A percentile compares a stretch with the other conserved stretches of the same genome.
phyloP scores from a whole-genome alignment of 2,113 vertebrate genomes.

The Myotis brandtii region DNA sequence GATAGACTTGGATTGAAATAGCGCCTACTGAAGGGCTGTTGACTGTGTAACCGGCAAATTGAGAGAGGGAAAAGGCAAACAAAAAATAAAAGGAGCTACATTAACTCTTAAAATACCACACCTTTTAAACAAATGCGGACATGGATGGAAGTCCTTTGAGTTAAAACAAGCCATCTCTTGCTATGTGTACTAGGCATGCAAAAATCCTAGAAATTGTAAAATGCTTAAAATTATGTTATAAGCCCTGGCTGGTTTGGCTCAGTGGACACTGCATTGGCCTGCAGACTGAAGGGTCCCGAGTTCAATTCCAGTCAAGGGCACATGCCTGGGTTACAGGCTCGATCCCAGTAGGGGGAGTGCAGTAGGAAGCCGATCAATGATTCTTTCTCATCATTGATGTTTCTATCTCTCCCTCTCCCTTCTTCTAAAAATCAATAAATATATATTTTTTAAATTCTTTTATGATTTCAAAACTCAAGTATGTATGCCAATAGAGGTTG shows the following conservation, averaged over 20 bases:
- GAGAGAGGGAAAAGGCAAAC: background rate
- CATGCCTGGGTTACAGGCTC: no score
- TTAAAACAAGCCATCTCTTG: background rate
- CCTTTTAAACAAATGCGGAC: background rate
- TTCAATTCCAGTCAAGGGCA: no score
- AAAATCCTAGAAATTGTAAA: background rate
- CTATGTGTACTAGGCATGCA: background rate
- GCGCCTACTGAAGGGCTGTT: background rate
- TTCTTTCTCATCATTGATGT: no score
- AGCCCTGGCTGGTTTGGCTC: no score
- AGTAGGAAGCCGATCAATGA: no score
- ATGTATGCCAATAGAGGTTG: background rate
- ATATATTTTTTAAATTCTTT: no score
- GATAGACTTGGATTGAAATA: conserved; percentile 58
- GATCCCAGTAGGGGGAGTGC: no score
- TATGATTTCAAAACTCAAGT: background rate
- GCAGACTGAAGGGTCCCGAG: no score
- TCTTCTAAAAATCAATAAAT: no score
- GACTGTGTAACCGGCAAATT: background rate
- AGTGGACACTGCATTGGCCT: no score
- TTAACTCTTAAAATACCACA: conserved; percentile 45
- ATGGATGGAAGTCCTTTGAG: background rate
- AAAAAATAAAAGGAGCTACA: background rate
- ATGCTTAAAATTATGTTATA: conserved; percentile 18
- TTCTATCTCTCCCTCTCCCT: no score